Evolutionary conservation across 2,888 invertebrate genomes (phyloP).

Genomic region (Pyrrhia umbra): DNA sequence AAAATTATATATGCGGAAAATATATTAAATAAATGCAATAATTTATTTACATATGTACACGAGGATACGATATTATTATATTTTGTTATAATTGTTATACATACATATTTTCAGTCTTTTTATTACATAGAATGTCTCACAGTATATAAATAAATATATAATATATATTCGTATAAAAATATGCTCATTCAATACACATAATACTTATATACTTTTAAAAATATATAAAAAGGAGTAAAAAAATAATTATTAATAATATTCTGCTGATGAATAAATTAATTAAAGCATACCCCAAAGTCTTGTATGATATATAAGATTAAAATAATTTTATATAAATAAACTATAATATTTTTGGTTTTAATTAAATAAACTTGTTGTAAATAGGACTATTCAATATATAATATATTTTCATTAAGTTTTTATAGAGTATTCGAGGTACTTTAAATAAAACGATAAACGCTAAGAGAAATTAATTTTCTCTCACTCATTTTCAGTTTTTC

Average conservation of each 20-base stretch:
- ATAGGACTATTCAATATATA: slow-evolving; percentile 35
- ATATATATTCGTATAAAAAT: slow-evolving; percentile 47
- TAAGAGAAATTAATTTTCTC: slow-evolving; percentile 59
- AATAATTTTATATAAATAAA: slow-evolving; percentile 63
- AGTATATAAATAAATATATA: slow-evolving; percentile 55
- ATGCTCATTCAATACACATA: slow-evolving; percentile 56
- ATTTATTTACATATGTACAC: slow-evolving; percentile 79
- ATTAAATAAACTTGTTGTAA: slow-evolving; percentile 20
- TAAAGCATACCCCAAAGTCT: slow-evolving; percentile 88
- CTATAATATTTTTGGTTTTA: slow-evolving; percentile 46
- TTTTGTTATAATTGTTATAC: slow-evolving; percentile 63
- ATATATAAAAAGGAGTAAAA: slow-evolving; percentile 39
- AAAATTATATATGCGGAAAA: slow-evolving; percentile 64
- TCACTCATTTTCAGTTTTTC: slow-evolving; percentile 56
- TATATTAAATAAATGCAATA: slow-evolving; percentile 78
- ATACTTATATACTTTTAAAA: slow-evolving; percentile 53
- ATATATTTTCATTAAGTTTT: slow-evolving; percentile 16
- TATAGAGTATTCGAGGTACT: slow-evolving; percentile 81
- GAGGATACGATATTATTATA: slow-evolving; percentile 41
- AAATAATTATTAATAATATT: slow-evolving; percentile 47
- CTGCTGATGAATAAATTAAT: slow-evolving; percentile 65
- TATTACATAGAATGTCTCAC: slow-evolving; percentile 50
- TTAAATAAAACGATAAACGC: slow-evolving; percentile 59
- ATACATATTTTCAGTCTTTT: slow-evolving; percentile 59
- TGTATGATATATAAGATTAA: slow-evolving; percentile 67